Percentiles rank a stretch among this genome's conserved stretches.
Conservation (phyloP, 2,797 vertebrate species). For the Hemibagrus guttatus region DNA sequence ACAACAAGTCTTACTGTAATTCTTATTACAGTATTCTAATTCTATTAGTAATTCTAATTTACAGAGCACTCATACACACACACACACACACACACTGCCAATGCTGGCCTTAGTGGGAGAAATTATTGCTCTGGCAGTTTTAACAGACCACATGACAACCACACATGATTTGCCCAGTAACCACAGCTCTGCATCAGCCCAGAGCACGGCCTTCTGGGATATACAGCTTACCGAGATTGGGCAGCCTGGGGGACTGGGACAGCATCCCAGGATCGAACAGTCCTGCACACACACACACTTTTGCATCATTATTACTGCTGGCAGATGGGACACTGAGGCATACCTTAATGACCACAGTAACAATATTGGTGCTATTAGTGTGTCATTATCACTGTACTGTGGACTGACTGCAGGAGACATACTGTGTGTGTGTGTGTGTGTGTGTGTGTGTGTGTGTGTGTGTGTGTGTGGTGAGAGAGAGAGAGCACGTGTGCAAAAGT, state of each 20-base stretch:
- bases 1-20: neutral
- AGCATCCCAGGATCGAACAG: neutral
- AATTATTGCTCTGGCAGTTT: slow-evolving; percentile 65
- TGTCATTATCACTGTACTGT: slow-evolving; percentile 56
- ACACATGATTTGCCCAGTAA: slow-evolving; percentile 65
- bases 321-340: slow-evolving; percentile 11
- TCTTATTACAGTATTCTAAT: too few relatives aligned
- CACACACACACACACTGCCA: slow-evolving; percentile 19
- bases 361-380: slow-evolving; percentile 62
- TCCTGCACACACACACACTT: slow-evolving; percentile 15
- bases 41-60: too few relatives aligned
- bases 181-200: slow-evolving; percentile 50
- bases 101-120: slow-evolving; percentile 51
- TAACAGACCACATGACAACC: slow-evolving; percentile 72
- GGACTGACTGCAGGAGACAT: slow-evolving; percentile 14
- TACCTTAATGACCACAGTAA: slow-evolving; percentile 39
- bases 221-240: slow-evolving; percentile 37
- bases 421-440: neutral
- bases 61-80: slow-evolving; percentile 23
- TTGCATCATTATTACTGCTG: slow-evolving; percentile 34
- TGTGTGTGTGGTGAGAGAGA: neutral
- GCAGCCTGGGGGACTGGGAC: neutral
- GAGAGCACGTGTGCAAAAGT: slow-evolving; percentile 43
- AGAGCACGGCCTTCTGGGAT: slow-evolving; percentile 53
- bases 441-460: neutral